Percentiles rank a stretch among this genome's conserved stretches.
Conservation (phyloP, 1,140 invertebrate genomes). For the Polyergus mexicanus region DNA sequence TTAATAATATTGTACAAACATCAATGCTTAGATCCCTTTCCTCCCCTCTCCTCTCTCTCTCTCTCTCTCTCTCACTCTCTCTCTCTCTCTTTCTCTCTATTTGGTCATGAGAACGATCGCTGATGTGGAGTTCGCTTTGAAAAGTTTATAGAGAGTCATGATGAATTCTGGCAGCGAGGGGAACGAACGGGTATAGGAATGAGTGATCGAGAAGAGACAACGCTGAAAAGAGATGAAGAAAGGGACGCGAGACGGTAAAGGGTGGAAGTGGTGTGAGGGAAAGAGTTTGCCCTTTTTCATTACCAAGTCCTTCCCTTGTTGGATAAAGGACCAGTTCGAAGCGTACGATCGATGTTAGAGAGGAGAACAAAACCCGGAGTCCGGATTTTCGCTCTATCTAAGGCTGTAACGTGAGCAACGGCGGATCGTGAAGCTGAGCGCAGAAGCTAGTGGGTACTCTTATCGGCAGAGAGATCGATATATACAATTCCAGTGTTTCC, state of each 20-base stretch:
- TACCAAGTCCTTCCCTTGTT: slow-evolving; percentile 67
- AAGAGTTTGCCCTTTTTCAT: slow-evolving; percentile 56
- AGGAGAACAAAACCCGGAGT: slow-evolving; percentile 60
- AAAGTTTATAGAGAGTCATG: slow-evolving; percentile 57
- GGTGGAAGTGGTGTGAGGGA: background rate
- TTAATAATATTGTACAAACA: background rate
- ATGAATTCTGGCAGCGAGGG: slow-evolving; percentile 60
- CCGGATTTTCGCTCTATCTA: slow-evolving; percentile 31
- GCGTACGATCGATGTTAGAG: slow-evolving; percentile 67
- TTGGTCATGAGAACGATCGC: background rate
- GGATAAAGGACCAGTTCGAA: slow-evolving; percentile 61
- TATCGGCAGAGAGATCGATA: slow-evolving; percentile 76
- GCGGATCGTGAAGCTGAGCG: slow-evolving; percentile 68
- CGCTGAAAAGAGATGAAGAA: slow-evolving; percentile 22
- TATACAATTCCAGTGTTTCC: slow-evolving; percentile 72
- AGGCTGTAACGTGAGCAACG: slow-evolving; percentile 64
- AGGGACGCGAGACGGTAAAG: slow-evolving; percentile 11
- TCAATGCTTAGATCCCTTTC: background rate
- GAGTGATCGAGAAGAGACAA: slow-evolving; percentile 48
- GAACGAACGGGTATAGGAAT: slow-evolving; percentile 24
- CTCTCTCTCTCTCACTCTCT: background rate
- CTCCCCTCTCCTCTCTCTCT: background rate
- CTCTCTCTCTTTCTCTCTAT: background rate
- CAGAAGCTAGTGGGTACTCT: slow-evolving; percentile 65
- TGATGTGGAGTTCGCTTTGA: slow-evolving; percentile 47